Percentiles rank a stretch among this genome's conserved stretches.
These are phyloP conservation scores for Leucopsar rothschildi DNA, from an alignment of 2,113 vertebrate species.

Conservation along the genomic window DNA sequence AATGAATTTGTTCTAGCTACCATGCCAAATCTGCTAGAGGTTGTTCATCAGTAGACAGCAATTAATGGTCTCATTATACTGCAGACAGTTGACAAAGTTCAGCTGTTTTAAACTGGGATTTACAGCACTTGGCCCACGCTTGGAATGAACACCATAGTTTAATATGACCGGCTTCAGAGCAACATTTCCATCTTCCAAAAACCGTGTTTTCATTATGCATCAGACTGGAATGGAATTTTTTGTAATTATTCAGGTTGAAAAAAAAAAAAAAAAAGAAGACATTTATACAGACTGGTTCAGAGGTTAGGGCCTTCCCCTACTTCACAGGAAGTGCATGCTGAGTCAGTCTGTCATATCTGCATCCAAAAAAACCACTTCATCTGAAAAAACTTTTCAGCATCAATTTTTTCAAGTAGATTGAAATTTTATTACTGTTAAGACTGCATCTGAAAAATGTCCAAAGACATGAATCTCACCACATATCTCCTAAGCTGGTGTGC, in stretches of 20 bases:
- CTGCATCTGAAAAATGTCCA: conserved; percentile 40
- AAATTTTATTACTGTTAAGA: conserved; percentile 11
- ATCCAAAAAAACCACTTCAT: neutral
- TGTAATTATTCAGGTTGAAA: neutral
- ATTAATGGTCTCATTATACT: neutral
- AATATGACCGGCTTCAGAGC: neutral
- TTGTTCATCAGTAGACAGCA: neutral
- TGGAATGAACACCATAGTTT: neutral
- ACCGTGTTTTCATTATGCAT: neutral
- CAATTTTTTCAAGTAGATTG: neutral
- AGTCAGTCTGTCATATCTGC: neutral
- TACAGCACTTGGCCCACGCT: neutral
- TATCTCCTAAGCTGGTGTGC: conserved; percentile 54
- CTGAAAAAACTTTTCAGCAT: neutral
- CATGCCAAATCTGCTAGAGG: neutral
- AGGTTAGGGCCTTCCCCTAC: neutral
- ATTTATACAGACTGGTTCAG: neutral
- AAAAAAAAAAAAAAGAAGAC: neutral
- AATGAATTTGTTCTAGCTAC: neutral
- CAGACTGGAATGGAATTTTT: neutral
- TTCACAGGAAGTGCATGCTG: neutral
- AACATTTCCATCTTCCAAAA: neutral
- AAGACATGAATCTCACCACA: conserved; percentile 53
- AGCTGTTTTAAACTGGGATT: conserved; percentile 8
- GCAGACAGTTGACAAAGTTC: neutral